These are phyloP conservation scores for Suncus etruscus DNA, from an alignment of 2,113 vertebrate genomes.

Conservation along the genomic window DNA sequence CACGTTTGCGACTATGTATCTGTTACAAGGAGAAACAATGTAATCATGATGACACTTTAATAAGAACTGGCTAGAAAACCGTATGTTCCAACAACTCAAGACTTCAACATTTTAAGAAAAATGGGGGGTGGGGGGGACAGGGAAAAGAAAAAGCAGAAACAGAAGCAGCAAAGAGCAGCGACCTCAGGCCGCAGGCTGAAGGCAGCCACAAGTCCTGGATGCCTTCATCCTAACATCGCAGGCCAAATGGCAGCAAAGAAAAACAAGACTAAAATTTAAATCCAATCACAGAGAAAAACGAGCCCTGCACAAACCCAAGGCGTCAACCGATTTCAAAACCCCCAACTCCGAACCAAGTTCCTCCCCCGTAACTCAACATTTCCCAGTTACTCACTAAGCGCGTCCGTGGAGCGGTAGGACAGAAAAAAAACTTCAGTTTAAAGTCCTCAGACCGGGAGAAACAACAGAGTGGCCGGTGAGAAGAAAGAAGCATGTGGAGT, in stretches of 20 bases:
- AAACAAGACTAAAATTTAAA: conserved; percentile 44
- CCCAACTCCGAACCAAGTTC: conserved; percentile 43
- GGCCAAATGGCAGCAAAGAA: conserved; percentile 68
- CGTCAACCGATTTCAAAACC: conserved; percentile 43
- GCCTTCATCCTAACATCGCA: conserved; percentile 57
- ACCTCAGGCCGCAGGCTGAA: conserved; percentile 28
- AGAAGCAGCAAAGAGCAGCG: background rate
- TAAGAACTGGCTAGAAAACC: conserved; percentile 23
- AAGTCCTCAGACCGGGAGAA: conserved; percentile 1
- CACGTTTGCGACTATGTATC: background rate
- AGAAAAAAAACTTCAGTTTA: conserved; percentile 46
- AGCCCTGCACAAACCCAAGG: background rate
- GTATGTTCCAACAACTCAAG: background rate
- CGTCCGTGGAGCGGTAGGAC: conserved; percentile 8
- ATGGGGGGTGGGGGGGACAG: background rate
- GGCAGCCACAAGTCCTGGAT: conserved; percentile 52
- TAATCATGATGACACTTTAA: conserved; percentile 30
- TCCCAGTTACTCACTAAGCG: conserved; percentile 52
- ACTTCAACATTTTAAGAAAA: conserved; percentile 28
- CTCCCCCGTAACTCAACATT: conserved; percentile 29
- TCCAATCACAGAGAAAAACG: background rate
- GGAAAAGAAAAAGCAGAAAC: background rate
- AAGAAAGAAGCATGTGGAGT: background rate
- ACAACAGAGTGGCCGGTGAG: background rate
- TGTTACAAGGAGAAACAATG: background rate